phyloP scores from a whole-genome alignment of 2,797 vertebrate genomes.

The Lateolabrax maculatus region DNA sequence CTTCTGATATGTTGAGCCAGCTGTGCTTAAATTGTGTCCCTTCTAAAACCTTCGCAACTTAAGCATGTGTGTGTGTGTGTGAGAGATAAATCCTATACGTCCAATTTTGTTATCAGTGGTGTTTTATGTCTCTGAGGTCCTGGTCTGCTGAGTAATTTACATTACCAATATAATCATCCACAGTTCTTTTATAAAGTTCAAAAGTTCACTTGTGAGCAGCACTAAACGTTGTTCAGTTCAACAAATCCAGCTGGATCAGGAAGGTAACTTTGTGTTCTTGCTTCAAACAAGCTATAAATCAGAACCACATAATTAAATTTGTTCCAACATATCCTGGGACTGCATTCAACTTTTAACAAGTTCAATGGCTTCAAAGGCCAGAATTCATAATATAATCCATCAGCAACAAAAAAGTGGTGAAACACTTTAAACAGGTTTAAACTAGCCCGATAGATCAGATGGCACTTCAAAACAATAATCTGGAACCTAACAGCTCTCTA shows the following conservation, averaged over 20 bases:
- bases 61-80: no score
- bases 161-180: background rate
- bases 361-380: background rate
- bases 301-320: background rate
- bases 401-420: background rate
- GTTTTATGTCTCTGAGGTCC: background rate
- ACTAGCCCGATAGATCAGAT: background rate
- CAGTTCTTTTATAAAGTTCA: background rate
- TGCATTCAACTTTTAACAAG: background rate
- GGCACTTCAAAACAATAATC: no score
- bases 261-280: background rate
- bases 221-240: slow-evolving; percentile 2
- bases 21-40: background rate
- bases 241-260: background rate
- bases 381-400: background rate
- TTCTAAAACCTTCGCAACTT: no score
- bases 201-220: background rate
- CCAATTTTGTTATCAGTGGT: background rate
- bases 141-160: background rate
- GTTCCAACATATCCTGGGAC: background rate
- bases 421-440: background rate
- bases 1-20: no score
- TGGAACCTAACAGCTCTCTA: background rate
- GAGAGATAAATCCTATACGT: background rate
- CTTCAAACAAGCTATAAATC: slow-evolving; percentile 11